These are phyloP conservation scores for honey bee (Apis mellifera) DNA, from an alignment of 1,140 invertebrate species.

Conservation along the genomic window DNA sequence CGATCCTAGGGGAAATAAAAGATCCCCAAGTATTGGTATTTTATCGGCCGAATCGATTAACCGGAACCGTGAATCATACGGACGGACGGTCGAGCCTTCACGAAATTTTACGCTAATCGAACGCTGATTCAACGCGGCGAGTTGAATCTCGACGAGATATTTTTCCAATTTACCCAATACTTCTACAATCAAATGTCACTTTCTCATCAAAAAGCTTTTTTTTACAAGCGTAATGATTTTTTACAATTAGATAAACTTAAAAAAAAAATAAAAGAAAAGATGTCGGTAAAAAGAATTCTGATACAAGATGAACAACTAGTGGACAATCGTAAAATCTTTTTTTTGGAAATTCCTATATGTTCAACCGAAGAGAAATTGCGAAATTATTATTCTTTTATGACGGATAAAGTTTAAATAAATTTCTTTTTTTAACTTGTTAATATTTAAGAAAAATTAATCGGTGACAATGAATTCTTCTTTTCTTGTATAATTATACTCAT, in stretches of 20 bases:
- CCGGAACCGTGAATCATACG: conserved; percentile 44
- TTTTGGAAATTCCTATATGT: not conserved
- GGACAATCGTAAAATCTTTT: conserved; percentile 9
- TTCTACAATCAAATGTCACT: too few species aligned
- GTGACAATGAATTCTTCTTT: not conserved
- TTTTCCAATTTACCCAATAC: not conserved
- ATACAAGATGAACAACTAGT: not conserved
- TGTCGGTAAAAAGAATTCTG: not conserved
- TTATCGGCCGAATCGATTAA: conserved; percentile 30
- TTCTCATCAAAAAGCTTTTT: not conserved
- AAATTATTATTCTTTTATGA: not conserved
- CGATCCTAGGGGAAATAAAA: not conserved
- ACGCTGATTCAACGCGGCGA: not conserved
- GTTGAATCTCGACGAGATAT: not conserved
- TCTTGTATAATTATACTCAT: not conserved
- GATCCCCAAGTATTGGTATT: not conserved
- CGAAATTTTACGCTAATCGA: conserved; percentile 2
- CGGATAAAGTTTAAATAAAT: too few species aligned
- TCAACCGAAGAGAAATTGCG: not conserved
- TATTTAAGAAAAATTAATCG: too few species aligned
- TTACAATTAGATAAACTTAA: too few species aligned
- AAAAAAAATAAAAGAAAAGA: too few species aligned
- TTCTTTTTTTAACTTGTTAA: too few species aligned
- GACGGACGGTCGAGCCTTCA: not conserved
- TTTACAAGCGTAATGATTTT: too few species aligned